Conservation (phyloP, 2,113 vertebrate genomes). For the Acinonyx jubatus region DNA sequence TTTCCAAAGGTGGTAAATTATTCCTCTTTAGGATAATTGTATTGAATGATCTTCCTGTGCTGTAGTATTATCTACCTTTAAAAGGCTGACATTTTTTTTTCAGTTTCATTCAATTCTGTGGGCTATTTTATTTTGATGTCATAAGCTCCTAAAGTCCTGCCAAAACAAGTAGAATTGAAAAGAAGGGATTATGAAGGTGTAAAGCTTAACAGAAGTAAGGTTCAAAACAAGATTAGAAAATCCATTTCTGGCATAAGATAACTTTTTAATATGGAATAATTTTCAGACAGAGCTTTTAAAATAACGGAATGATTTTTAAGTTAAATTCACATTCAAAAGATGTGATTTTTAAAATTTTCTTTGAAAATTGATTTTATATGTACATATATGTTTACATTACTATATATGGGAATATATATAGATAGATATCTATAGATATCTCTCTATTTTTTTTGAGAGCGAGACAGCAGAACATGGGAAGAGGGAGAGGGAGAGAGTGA, state of each 20-base stretch:
- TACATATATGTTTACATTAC: background rate
- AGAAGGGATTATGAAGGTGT: constrained; percentile 77
- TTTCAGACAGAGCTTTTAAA: constrained; percentile 69
- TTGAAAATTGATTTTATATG: constrained; percentile 49
- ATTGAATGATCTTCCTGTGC: background rate
- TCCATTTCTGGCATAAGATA: constrained; percentile 69
- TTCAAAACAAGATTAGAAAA: constrained; percentile 78
- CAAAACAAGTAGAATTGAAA: constrained; percentile 80
- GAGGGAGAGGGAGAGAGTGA: too few species aligned
- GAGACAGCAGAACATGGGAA: too few species aligned
- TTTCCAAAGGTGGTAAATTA: constrained; percentile 56
- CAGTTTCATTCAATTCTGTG: constrained; percentile 52
- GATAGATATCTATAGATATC: too few species aligned
- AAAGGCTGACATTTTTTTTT: constrained; percentile 70
- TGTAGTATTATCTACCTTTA: constrained; percentile 46
- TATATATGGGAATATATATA: background rate
- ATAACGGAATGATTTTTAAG: constrained; percentile 62
- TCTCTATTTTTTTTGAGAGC: too few species aligned
- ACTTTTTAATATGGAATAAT: constrained; percentile 73
- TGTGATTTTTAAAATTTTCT: constrained; percentile 12
- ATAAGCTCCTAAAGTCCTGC: constrained; percentile 74
- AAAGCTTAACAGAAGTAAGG: constrained; percentile 75
- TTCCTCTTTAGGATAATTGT: constrained; percentile 18
- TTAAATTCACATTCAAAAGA: constrained; percentile 55
- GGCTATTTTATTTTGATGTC: constrained; percentile 79